A percentile compares a stretch with the other conserved stretches of the same genome.
phyloP scores from a whole-genome alignment of 2,113 vertebrate species.

The Myotis lucifugus region DNA sequence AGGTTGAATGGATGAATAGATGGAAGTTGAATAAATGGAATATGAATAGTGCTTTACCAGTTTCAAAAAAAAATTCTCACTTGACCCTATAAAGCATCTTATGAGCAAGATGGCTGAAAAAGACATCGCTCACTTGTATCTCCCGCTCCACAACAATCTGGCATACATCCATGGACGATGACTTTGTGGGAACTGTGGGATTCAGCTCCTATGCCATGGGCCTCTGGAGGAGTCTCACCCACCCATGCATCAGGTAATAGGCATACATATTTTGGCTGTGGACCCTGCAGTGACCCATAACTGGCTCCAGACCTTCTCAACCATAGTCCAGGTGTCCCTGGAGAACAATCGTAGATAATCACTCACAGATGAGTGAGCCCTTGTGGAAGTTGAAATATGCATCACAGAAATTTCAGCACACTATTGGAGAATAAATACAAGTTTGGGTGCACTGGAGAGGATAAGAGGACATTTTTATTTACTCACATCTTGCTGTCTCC shows the following conservation, averaged over 20 bases:
- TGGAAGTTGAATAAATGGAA: neutral
- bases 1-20: neutral
- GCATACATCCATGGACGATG: neutral
- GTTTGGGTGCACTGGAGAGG: neutral
- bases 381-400: neutral
- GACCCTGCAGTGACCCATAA: neutral
- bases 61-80: neutral
- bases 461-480: neutral
- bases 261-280: neutral
- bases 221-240: neutral
- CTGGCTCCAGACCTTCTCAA: neutral
- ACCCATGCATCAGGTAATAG: neutral
- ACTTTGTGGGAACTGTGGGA: neutral
- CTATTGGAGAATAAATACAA: neutral
- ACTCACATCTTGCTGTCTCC: neutral
- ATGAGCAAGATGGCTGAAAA: neutral
- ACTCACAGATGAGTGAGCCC: neutral
- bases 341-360: neutral
- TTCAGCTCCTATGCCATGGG: neutral
- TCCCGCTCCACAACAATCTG: neutral
- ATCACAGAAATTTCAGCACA: neutral
- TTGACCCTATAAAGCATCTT: neutral
- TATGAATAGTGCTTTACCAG: neutral
- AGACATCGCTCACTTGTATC: neutral
- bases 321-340: neutral